Evolutionary conservation across 1,140 invertebrate species (phyloP), one percentile per base, ranked within the genome.

Genomic region (Triops longicaudatus): DNA sequence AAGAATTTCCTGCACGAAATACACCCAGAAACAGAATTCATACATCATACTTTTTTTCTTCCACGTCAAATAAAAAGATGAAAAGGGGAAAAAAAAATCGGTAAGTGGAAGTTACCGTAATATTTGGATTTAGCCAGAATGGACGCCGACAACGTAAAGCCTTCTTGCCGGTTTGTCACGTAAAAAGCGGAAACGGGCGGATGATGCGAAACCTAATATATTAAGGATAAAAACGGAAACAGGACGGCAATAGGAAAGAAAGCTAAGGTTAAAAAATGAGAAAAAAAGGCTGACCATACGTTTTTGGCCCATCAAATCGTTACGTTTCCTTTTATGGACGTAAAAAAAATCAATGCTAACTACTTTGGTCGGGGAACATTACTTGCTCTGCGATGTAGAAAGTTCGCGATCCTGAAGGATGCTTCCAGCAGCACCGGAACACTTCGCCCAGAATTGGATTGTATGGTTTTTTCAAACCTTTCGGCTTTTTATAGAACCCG

Each of bases 381-480:
- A 93, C 92, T 88, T 97, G 95, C 84, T 98, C 95, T 71, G 95
- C 92, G 73, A 98, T 87, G 82, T 97, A 98, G 83, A 94, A 98
- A 2, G 96, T 98, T 75, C 92, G 89, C 71, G 91, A 93, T 73
- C 91, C 90, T 81, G 91, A 92, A 1, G 89, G 87, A 86, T 97
- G 92, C 80, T 90, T 85, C 95, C 95, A 97, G 83, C 90, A 95
- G 81, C 95, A 97, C 0, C 95, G 88, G 84, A 96, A 97, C 0
- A 90, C 92, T 87, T 97, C 95, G 0, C 95, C 96, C 43, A 97
- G 86, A 72, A 97, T 92, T 1, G 95, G 95, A 87, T 97, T 98
- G 83, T 97, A 98, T 0, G 96, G 96, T 83, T 98, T 98, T 84
- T 97, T 97, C n/a, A 97, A 86, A 50, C 82, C 95, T 90, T 87